Evolutionary conservation across 2,113 vertebrate genomes (phyloP), one percentile per base, ranked within the genome.

Genomic region (Poeciliopsis turrubarensis): DNA sequence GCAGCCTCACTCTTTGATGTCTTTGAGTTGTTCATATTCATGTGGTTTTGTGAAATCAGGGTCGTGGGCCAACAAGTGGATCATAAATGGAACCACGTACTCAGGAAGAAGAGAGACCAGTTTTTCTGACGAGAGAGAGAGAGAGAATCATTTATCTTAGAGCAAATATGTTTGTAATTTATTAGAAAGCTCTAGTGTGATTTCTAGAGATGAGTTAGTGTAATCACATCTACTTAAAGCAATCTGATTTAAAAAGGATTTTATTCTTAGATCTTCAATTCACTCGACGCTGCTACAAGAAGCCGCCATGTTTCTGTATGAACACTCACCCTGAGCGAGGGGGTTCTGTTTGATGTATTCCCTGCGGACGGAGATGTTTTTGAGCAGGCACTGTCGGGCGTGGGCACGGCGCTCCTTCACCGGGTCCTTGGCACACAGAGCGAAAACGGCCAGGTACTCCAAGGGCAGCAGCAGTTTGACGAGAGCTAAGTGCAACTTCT

Each of bases 41-140:
- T 99, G 97, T 87, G 96, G 97, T 93, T 98, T 98, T 86, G 98
- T 99, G 91, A 99, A 99, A 92, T 99, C 98, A 82, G 98, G 97
- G 90, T 99, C 98, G 32, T 99, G 98, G 26, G 97, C 97, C 92
- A 99, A 92, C 84, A 99, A 94, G 80, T 99, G 97, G 94, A 99
- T 97, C 97, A 98, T 99, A 77, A 96, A 99, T 0, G 98, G 98
- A 79, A 99, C 98, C 64, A 99, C 98, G 61, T 99, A 99, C 88
- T 99, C 98, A 57, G 98, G 98, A 83, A 99, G 93, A 75, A 99
- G 94, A 65, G 97, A 98, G 29, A 98, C 87, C 51, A 99, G 92
- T 91, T 99, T 99, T 91, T 99, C 98, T 99, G 88, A 41, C 10
- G 51, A 39, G 37, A 67, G 29, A 83, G 51, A 39, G 37, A 67